Evolutionary conservation across 2,113 vertebrate genomes (phyloP).

Genomic region (Erythrolamprus reginae): DNA sequence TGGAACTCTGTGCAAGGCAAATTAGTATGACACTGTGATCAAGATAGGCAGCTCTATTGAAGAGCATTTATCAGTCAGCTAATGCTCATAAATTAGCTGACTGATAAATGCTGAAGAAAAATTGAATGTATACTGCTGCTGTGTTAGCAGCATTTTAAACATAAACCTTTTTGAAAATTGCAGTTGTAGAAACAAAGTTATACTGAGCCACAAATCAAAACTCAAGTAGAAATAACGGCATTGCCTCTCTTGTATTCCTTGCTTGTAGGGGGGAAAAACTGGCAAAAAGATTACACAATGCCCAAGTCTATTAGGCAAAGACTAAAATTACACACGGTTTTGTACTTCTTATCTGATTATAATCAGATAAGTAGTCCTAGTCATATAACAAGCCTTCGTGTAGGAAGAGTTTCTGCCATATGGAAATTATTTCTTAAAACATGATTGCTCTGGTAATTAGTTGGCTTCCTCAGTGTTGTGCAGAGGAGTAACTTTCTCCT

Average conservation of each 20-base stretch:
- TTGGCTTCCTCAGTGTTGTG: background rate
- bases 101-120: conserved; percentile 16
- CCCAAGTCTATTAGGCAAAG: background rate
- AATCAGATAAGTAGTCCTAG: background rate
- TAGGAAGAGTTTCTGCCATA: background rate
- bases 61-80: conserved; percentile 6
- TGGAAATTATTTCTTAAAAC: background rate
- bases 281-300: background rate
- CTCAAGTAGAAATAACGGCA: background rate
- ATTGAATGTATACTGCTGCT: background rate
- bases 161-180: background rate
- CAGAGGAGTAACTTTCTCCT: background rate
- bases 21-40: background rate
- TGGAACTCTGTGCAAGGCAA: background rate
- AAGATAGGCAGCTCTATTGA: background rate
- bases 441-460: background rate
- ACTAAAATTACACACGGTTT: background rate
- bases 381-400: background rate
- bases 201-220: background rate
- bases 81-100: conserved; percentile 13
- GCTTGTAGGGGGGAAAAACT: background rate
- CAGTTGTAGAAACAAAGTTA: background rate
- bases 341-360: background rate
- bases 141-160: conserved; percentile 2
- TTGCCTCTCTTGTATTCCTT: conserved; percentile 9